These are phyloP conservation scores for Prochilodus magdalenae DNA, from an alignment of 2,113 vertebrate genomes.

Conservation along the genomic window DNA sequence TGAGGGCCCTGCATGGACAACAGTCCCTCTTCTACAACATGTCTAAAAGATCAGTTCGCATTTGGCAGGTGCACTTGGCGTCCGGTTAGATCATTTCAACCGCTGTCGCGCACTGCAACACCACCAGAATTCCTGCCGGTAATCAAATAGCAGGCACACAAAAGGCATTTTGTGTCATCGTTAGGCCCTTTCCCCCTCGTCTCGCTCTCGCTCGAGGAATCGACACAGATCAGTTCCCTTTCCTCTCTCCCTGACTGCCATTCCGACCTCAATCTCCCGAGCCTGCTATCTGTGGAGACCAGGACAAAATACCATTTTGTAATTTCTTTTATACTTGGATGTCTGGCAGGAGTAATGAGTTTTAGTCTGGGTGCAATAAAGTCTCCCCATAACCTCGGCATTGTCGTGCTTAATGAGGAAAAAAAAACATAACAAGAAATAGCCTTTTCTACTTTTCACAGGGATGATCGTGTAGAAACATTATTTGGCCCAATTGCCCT, in stretches of 20 bases:
- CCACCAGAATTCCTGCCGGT: slow-evolving; percentile 58
- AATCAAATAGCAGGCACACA: slow-evolving; percentile 69
- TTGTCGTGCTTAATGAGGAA: slow-evolving; percentile 76
- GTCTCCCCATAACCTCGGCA: slow-evolving; percentile 74
- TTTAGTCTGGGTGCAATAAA: slow-evolving; percentile 77
- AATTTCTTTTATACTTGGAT: slow-evolving; percentile 75
- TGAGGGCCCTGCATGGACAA: neutral
- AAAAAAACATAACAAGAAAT: slow-evolving; percentile 69
- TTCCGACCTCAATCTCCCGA: slow-evolving; percentile 67
- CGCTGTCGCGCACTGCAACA: slow-evolving; percentile 26
- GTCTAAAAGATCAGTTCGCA: slow-evolving; percentile 22
- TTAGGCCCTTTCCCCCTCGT: slow-evolving; percentile 62
- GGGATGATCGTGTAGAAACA: slow-evolving; percentile 76
- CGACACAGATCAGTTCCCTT: slow-evolving; percentile 68
- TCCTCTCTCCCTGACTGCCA: slow-evolving; percentile 60
- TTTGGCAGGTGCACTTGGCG: slow-evolving; percentile 27
- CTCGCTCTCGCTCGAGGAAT: slow-evolving; percentile 69
- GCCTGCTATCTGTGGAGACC: slow-evolving; percentile 69
- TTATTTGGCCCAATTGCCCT: slow-evolving; percentile 79
- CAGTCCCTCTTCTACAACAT: slow-evolving; percentile 15
- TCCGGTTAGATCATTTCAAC: slow-evolving; percentile 21
- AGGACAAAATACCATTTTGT: slow-evolving; percentile 76
- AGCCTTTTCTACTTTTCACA: slow-evolving; percentile 68
- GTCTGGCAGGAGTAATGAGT: slow-evolving; percentile 78
- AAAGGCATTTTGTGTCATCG: slow-evolving; percentile 71